phyloP scores from a whole-genome alignment of 2,888 invertebrate genomes.

The Esperia sulphurella region DNA sequence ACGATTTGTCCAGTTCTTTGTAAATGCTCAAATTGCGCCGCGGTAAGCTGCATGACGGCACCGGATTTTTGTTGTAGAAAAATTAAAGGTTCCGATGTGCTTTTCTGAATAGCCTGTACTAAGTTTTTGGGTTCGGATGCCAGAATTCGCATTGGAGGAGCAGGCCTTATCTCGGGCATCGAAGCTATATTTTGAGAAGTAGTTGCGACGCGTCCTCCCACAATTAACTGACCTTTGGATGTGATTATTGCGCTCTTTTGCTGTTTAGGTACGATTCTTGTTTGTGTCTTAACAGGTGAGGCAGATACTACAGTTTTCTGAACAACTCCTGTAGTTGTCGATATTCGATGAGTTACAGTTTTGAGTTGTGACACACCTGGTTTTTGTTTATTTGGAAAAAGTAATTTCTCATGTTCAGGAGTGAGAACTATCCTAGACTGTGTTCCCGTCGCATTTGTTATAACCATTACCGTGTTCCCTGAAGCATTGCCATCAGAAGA shows the following conservation, averaged over 20 bases:
- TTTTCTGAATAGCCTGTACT: constrained; percentile 56
- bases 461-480: constrained; percentile 81
- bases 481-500: constrained; percentile 48
- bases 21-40: constrained; percentile 73
- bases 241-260: constrained; percentile 76
- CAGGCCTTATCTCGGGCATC: constrained; percentile 60
- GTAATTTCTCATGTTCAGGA: constrained; percentile 80
- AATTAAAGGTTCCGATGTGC: constrained; percentile 59
- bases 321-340: constrained; percentile 33
- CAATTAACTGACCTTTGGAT: constrained; percentile 77
- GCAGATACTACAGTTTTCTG: constrained; percentile 44
- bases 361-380: constrained; percentile 58
- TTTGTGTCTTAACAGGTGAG: constrained; percentile 38
- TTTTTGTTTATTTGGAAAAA: constrained; percentile 76
- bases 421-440: constrained; percentile 80
- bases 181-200: constrained; percentile 70
- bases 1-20: constrained; percentile 71
- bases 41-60: constrained; percentile 66
- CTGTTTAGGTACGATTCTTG: constrained; percentile 63
- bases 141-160: constrained; percentile 50
- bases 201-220: constrained; percentile 66
- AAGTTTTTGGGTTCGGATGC: constrained; percentile 58
- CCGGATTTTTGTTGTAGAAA: constrained; percentile 72
- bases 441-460: constrained; percentile 81
- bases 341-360: constrained; percentile 55